phyloP scores from a whole-genome alignment of 2,113 vertebrate species.

The Tichodroma muraria region DNA sequence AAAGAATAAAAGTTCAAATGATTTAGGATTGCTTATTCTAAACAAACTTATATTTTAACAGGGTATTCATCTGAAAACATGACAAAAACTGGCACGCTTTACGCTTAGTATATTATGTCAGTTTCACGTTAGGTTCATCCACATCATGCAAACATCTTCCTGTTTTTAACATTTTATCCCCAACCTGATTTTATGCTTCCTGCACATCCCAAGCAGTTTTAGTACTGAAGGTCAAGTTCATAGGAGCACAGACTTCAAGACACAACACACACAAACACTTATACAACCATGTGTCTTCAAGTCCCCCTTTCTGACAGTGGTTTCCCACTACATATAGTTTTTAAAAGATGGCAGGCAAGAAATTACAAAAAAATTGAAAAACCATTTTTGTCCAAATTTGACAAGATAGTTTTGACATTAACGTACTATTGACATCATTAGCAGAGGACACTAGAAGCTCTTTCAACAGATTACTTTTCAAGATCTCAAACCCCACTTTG shows the following conservation, averaged over 20 bases:
- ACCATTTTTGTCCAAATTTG: not conserved
- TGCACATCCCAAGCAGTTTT: not conserved
- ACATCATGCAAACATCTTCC: not conserved
- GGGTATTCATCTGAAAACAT: not conserved
- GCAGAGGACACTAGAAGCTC: not conserved
- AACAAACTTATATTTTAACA: not conserved
- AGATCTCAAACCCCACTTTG: not conserved
- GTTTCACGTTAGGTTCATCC: not conserved
- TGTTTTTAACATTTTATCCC: not conserved
- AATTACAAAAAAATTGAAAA: not conserved
- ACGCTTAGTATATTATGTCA: not conserved
- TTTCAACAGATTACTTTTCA: not conserved
- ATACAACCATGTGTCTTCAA: not conserved
- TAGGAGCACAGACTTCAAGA: not conserved
- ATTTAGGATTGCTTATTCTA: not conserved
- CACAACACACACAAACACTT: too few relatives aligned
- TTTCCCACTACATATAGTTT: not conserved
- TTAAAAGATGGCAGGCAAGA: not conserved
- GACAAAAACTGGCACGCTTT: not conserved
- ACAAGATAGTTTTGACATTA: not conserved
- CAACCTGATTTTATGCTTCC: not conserved
- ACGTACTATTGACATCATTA: not conserved
- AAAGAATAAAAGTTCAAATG: constrained; percentile 36
- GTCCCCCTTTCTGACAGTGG: not conserved
- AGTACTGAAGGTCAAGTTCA: not conserved